Evolutionary conservation across 1,140 invertebrate genomes (phyloP), one percentile per base, ranked within the genome.

Genomic region (Panagrolaimus sp.): DNA sequence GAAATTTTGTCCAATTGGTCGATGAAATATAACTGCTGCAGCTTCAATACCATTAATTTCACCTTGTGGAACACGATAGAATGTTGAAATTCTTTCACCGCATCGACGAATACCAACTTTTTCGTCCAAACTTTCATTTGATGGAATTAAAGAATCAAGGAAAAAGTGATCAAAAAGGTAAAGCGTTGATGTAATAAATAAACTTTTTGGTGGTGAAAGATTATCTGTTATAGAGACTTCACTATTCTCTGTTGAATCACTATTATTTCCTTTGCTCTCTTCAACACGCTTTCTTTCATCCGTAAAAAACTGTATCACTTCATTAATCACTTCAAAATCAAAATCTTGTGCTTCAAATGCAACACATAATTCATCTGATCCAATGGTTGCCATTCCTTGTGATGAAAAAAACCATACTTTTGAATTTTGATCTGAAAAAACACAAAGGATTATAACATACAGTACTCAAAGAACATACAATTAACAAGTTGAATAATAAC

Each of bases 301-400:
- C 31, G 7, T 38, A 38, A 4, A 38, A 38, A 38, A 38, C 7
- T 38, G 31, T 38, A 38, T 38, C 7, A 38, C 31, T 23, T 48
- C 25, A 9, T 66, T 38, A 27, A 11, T 53, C 25, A 27, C 42
- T 46, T 5, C 14, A 48, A 53, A 72, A 62, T 16, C 38, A 27
- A 27, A 4, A 5, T n/a, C n/a, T 16, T 47, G 46, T 43, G 25
- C 69, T 47, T 73, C 70, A 14, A 74, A 48, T 11, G 67, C 66
- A 9, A 73, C 9, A 42, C 75, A 45, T 23, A 73, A n/a, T 65
- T 73, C 72, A 31, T 73, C 72, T 31, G 63, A 62, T 16, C 72
- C 72, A 16, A 73, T 65, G 14, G 72, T 5, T 14, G 65, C 27
- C 16, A 73, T 43, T n/a, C 72, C 72, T 11, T 38, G 27, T 3